Evolutionary conservation across 1,140 invertebrate genomes (phyloP).

Genomic region (Drosophila malerkotliana): DNA sequence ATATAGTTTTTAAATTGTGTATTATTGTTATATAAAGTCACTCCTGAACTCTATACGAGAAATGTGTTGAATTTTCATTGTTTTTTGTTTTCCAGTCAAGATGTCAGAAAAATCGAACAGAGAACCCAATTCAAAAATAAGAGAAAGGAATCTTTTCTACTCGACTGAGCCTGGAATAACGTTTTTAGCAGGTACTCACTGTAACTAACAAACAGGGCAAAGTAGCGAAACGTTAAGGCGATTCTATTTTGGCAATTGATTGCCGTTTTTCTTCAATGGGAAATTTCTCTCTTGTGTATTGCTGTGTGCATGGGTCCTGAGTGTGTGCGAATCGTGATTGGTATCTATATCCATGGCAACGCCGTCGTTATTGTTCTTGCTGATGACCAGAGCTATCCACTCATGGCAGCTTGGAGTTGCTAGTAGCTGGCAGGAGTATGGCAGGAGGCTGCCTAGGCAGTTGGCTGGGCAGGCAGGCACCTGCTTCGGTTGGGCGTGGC

Average conservation of each 20-base stretch:
- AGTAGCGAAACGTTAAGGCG: constrained; percentile 71
- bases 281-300: constrained; percentile 42
- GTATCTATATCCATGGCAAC: constrained; percentile 54
- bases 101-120: neutral
- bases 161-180: neutral
- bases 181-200: constrained; percentile 13
- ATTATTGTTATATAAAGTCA: no score
- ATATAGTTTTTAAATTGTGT: no score
- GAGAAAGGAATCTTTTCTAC: neutral
- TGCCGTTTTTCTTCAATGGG: constrained; percentile 69
- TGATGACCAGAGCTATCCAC: constrained; percentile 48
- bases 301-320: constrained; percentile 10
- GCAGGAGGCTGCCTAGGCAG: neutral
- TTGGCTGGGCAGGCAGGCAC: constrained; percentile 27
- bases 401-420: neutral
- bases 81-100: neutral
- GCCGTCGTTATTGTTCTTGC: constrained; percentile 48
- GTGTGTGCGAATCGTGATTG: constrained; percentile 48
- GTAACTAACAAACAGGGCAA: constrained; percentile 9
- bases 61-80: neutral
- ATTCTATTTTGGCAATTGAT: constrained; percentile 78
- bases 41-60: no score
- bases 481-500: constrained; percentile 58
- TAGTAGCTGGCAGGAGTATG: neutral
- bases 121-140: neutral